These are phyloP conservation scores for Tichodroma muraria DNA, from an alignment of 2,113 vertebrate genomes.

Conservation along the genomic window DNA sequence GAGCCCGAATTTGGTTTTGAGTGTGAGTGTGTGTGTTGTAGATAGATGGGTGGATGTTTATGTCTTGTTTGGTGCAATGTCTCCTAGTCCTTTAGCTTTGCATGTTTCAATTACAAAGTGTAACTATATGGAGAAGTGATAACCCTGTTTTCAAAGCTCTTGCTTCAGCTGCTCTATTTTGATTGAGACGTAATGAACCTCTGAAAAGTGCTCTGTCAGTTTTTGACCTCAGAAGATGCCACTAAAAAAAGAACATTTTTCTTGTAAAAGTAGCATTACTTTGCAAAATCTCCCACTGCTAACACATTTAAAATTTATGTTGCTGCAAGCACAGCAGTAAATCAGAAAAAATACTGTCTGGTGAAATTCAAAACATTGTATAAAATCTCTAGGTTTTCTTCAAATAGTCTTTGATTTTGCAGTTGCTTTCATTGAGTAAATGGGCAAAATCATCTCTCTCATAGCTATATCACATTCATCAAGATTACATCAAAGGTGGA, in stretches of 20 bases:
- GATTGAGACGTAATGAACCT: not conserved
- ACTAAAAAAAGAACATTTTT: not conserved
- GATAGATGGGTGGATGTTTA: not conserved
- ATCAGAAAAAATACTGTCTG: not conserved
- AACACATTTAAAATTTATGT: not conserved
- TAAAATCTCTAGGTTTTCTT: not conserved
- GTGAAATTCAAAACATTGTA: not conserved
- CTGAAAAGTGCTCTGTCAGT: not conserved
- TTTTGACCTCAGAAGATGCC: not conserved
- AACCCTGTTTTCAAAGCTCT: not conserved
- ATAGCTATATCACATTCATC: not conserved
- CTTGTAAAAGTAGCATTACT: not conserved
- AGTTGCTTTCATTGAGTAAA: not conserved
- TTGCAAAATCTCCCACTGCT: not conserved
- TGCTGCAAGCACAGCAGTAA: not conserved
- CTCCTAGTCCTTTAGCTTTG: not conserved
- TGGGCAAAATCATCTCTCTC: not conserved
- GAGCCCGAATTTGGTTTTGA: not conserved
- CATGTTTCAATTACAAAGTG: not conserved
- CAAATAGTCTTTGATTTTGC: not conserved
- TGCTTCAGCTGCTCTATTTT: not conserved
- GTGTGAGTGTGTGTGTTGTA: not conserved
- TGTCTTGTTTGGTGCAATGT: not conserved
- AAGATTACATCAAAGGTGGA: not conserved
- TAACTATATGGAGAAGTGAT: not conserved